These are phyloP conservation scores for Miniopterus natalensis DNA, from an alignment of 2,113 vertebrate species.

Conservation along the genomic window DNA sequence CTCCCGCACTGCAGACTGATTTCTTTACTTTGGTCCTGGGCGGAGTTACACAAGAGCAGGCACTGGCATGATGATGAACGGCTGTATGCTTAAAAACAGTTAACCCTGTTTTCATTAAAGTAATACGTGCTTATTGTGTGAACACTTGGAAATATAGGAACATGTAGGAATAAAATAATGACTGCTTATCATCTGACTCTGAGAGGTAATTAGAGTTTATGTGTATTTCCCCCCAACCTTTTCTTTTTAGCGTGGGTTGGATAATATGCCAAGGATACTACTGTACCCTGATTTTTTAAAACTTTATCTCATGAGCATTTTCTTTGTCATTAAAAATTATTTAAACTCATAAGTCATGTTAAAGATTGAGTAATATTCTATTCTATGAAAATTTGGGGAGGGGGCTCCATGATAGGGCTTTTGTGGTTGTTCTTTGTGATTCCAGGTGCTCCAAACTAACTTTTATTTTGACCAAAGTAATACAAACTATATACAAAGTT, in stretches of 20 bases:
- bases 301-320: not conserved
- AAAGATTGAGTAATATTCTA: not conserved
- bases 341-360: not conserved
- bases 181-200: not conserved
- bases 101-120: not conserved
- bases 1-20: not conserved
- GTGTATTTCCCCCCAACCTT: not conserved
- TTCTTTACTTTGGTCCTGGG: conserved; percentile 2
- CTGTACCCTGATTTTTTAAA: not conserved
- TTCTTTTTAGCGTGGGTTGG: not conserved
- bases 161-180: not conserved
- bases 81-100: not conserved
- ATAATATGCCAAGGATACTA: not conserved
- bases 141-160: not conserved
- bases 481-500: not conserved
- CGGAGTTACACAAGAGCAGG: not conserved
- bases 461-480: not conserved
- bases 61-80: not conserved
- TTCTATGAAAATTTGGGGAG: not conserved
- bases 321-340: conserved; percentile 5
- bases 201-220: not conserved
- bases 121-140: not conserved
- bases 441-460: not conserved
- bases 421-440: not conserved
- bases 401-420: not conserved